A percentile compares a stretch with the other conserved stretches of the same genome.
Evolutionary conservation across 1,140 invertebrate species (phyloP).

Genomic region (Centruroides sculpturatus): DNA sequence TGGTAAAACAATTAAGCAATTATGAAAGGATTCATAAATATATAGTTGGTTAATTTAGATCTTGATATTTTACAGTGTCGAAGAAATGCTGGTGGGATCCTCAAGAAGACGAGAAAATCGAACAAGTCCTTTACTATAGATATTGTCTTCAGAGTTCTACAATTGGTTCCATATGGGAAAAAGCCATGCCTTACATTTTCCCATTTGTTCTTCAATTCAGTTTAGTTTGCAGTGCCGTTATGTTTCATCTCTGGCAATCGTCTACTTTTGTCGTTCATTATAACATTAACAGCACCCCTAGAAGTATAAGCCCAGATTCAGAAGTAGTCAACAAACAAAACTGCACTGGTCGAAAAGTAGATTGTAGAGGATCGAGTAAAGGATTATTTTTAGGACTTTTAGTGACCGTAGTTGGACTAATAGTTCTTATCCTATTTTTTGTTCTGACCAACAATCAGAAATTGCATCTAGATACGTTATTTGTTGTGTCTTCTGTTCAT

Average conservation of each 20-base stretch:
- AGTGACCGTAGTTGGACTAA: conserved; percentile 42
- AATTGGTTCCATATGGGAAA: conserved; percentile 42
- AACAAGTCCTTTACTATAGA: conserved; percentile 39
- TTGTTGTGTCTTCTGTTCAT: conserved; percentile 22
- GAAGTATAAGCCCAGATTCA: background rate
- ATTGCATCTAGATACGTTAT: conserved; percentile 32
- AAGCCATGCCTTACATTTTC: conserved; percentile 43
- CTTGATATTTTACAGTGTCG: conserved; percentile 8
- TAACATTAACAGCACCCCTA: background rate
- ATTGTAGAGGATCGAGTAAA: conserved; percentile 42
- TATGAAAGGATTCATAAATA: background rate
- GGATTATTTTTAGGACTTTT: conserved; percentile 44
- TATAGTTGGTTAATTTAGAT: background rate
- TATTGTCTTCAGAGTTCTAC: conserved; percentile 43
- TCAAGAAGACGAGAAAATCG: conserved; percentile 28
- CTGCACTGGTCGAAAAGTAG: conserved; percentile 21
- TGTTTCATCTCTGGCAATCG: conserved; percentile 41
- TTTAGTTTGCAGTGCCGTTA: conserved; percentile 44
- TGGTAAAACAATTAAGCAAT: background rate
- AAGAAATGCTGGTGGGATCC: conserved; percentile 12
- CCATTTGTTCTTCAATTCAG: conserved; percentile 42
- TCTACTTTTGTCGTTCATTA: background rate
- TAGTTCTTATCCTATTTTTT: conserved; percentile 46
- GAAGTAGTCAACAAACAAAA: background rate
- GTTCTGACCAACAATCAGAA: conserved; percentile 42